Conservation (phyloP, 2,113 vertebrate genomes). For the Dissostichus mawsoni region DNA sequence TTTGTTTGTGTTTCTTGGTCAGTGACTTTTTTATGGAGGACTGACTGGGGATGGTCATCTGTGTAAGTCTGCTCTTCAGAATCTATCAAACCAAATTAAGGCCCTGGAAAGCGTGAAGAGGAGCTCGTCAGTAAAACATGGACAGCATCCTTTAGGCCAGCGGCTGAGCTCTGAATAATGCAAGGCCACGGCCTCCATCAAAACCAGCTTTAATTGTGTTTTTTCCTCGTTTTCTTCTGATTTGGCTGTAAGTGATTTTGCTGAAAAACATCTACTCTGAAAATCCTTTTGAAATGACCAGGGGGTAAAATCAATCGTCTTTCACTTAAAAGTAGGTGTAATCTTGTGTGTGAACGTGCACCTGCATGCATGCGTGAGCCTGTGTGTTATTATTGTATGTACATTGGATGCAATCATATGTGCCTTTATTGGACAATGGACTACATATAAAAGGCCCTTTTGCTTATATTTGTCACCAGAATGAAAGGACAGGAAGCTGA, state of each 20-base stretch:
- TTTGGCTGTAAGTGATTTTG: conserved; percentile 34
- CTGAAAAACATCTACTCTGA: conserved; percentile 32
- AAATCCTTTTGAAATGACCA: conserved; percentile 60
- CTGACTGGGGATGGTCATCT: conserved; percentile 1
- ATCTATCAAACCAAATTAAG: conserved; percentile 32
- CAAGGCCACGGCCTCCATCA: conserved; percentile 61
- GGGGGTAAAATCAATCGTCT: conserved; percentile 59
- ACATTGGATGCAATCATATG: conserved; percentile 7
- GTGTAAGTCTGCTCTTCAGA: conserved; percentile 2
- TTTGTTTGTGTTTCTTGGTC: conserved; percentile 14
- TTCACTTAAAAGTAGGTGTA: conserved; percentile 30
- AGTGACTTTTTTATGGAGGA: neutral
- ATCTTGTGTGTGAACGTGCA: neutral
- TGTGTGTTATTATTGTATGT: neutral
- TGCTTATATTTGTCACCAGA: conserved; percentile 67
- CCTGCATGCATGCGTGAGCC: neutral
- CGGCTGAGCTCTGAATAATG: conserved; percentile 63
- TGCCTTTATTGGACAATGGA: neutral
- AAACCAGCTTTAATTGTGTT: conserved; percentile 67
- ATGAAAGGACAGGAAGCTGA: conserved; percentile 55
- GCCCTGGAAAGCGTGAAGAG: conserved; percentile 8
- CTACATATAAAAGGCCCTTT: conserved; percentile 31
- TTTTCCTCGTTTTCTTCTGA: conserved; percentile 20
- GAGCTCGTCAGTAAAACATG: conserved; percentile 61
- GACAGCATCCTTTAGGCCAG: conserved; percentile 48